Evolutionary conservation across 2,113 vertebrate genomes (phyloP), one percentile per base, ranked within the genome.

Genomic region (Ornithorhynchus anatinus): DNA sequence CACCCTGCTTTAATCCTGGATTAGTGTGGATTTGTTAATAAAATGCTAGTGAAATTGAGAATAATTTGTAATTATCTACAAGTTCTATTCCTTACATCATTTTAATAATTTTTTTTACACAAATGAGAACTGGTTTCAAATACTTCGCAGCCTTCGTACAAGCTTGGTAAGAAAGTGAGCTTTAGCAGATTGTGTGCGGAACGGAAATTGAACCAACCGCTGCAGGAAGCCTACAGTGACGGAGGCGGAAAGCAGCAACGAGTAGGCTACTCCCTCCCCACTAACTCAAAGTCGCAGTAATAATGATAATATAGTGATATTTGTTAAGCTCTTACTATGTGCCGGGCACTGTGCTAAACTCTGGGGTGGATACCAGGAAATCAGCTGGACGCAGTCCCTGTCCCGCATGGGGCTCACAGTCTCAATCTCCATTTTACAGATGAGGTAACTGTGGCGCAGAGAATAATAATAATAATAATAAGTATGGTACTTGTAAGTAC

Each of bases 1-100:
- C 84, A 0, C 89, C 87, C 75, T 70, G 69, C 84, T 90, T 89
- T 93, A 94, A 92, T 91, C 88, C 88, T 91, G 91, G 91, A 92
- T 92, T 93, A 93, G 90, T 87, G 84, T 89, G 91, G 89, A 92
- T 92, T 89, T 91, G 89, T 92, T 94, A 92, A 92, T 90, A 92
- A 93, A 93, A 91, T 92, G 88, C 86, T 87, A 69, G 87, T 89
- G 87, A 92, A 91, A 90, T 92, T 19, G 83, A 91, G 92, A 93
- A 87, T 88, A 89, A 89, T 88, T 90, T 91, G 89, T 88, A 92
- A 92, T 92, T 91, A 93, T 90, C 92, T 91, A 86, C 77, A 87
- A 87, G 72, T 84, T 85, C 72, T 84, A 71, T 65, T 86, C 69
- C 71, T 62, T 0, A 7, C 70, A 83, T 81, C 70, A 51, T 81